A percentile compares a stretch with the other conserved stretches of the same genome.
Conservation (phyloP, 2,797 vertebrate genomes). For the Bucorvus abyssinicus region DNA sequence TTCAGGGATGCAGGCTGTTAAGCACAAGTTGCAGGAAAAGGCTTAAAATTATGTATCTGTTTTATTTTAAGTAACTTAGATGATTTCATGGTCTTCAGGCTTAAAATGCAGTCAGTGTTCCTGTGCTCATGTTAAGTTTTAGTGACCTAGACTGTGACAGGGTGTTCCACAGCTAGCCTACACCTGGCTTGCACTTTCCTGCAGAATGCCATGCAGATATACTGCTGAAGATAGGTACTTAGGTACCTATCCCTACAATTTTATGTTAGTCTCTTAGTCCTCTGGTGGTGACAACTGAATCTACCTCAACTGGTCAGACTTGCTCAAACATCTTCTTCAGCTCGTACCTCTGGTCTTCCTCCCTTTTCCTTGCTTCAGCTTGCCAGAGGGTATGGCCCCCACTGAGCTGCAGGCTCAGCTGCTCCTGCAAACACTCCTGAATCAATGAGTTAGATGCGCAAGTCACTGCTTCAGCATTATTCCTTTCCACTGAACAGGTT, state of each 20-base stretch:
- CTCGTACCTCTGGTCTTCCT: background rate
- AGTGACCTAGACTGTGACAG: background rate
- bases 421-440: background rate
- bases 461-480: background rate
- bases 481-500: background rate
- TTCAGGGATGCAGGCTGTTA: background rate
- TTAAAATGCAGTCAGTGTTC: background rate
- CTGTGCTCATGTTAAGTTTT: background rate
- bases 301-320: background rate
- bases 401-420: background rate
- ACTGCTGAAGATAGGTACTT: background rate
- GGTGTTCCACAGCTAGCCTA: background rate
- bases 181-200: background rate
- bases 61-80: background rate
- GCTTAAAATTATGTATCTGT: background rate
- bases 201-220: background rate
- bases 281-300: background rate
- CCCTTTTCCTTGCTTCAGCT: background rate
- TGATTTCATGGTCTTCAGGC: background rate
- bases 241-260: background rate
- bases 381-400: background rate
- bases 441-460: accelerated
- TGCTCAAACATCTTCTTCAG: background rate
- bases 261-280: background rate
- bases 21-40: background rate